Evolutionary conservation across 30 jellyfish, hydroid and myxozoan genomes (phyloP).

Genomic region (Aurelia sp.): DNA sequence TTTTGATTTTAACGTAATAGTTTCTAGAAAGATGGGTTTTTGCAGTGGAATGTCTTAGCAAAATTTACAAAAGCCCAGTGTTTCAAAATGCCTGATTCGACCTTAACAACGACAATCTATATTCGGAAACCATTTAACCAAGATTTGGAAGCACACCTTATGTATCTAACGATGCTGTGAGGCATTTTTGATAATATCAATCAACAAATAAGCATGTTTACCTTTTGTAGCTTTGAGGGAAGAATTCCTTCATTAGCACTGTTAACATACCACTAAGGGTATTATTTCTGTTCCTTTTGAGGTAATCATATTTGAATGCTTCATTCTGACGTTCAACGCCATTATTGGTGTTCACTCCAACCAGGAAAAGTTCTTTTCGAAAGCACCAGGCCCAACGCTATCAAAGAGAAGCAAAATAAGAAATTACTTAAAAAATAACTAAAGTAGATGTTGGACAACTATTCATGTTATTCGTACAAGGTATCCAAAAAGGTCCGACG

Average conservation of each 20-base stretch:
- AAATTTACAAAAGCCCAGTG: no score
- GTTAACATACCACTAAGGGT: slow-evolving; percentile 26
- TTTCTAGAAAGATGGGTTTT: no score
- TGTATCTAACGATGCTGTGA: no score
- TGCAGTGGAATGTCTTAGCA: no score
- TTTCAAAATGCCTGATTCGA: no score
- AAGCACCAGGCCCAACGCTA: slow-evolving; percentile 31
- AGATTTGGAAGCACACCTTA: no score
- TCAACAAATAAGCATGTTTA: background rate
- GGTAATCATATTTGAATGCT: slow-evolving; percentile 23
- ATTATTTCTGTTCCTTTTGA: slow-evolving; percentile 1
- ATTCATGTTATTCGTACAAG: background rate
- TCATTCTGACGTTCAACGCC: slow-evolving; percentile 36
- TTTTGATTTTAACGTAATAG: no score
- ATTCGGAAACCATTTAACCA: no score
- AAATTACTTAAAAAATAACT: background rate
- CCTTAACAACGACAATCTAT: no score
- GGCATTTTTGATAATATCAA: background rate
- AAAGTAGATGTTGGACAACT: background rate
- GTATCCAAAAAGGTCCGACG: no score
- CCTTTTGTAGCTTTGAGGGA: slow-evolving; percentile 7
- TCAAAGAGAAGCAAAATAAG: background rate
- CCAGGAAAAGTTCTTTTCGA: slow-evolving; percentile 15
- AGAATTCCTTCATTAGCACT: background rate
- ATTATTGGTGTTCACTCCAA: slow-evolving; percentile 20